Evolutionary conservation across 1,140 invertebrate genomes (phyloP).

Genomic region (Zelostemma sp.): DNA sequence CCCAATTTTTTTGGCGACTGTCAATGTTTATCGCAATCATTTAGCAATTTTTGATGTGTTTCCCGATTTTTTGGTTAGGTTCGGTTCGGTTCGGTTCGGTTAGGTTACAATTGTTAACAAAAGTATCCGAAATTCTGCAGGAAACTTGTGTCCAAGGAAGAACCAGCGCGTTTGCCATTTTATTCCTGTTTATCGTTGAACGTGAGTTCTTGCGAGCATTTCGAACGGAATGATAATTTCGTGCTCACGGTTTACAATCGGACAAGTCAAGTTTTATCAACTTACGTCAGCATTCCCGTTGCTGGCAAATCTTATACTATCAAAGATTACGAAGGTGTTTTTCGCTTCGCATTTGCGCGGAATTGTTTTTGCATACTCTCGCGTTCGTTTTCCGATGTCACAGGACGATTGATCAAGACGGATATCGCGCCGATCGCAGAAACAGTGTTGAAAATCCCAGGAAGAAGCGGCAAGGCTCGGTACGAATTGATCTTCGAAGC

Average conservation of each 20-base stretch:
- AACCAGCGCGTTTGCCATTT: too few species aligned
- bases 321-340: constrained; percentile 65
- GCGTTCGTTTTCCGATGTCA: background rate
- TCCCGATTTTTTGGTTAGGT: too few species aligned
- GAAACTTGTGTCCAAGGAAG: too few species aligned
- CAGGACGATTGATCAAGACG: constrained; percentile 70
- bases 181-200: too few species aligned
- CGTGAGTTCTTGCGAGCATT: constrained; percentile 73
- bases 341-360: too few species aligned
- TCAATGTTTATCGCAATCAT: too few species aligned
- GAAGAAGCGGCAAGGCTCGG: constrained; percentile 73
- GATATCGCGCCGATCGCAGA: constrained; percentile 77
- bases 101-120: too few species aligned
- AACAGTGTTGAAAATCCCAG: constrained; percentile 74
- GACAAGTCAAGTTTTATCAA: constrained; percentile 75
- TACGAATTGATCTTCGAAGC: constrained; percentile 79
- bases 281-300: constrained; percentile 83
- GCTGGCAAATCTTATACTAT: constrained; percentile 73
- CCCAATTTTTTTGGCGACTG: too few species aligned
- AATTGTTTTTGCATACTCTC: too few species aligned
- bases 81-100: too few species aligned
- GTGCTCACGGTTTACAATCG: constrained; percentile 86
- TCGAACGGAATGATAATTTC: constrained; percentile 76
- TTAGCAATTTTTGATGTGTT: too few species aligned
- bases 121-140: too few species aligned